Evolutionary conservation across 2,888 invertebrate genomes (phyloP), one percentile per base, ranked within the genome.

Genomic region (Criorhina ranunculi): DNA sequence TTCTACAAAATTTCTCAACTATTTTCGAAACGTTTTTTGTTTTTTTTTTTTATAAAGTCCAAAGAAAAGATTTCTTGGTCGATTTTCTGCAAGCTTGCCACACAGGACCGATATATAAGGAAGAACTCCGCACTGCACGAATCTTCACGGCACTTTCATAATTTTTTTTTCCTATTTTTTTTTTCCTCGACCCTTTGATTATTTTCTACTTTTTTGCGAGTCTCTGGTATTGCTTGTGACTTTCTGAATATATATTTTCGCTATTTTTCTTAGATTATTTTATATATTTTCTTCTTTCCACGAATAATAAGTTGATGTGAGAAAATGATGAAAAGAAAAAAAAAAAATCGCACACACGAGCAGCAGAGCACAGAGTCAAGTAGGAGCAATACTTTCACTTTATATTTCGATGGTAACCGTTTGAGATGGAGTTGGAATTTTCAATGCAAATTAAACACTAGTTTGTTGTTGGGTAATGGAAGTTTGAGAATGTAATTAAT

Each of bases 331-430:
- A 53, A 67, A 67, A 53, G 33, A 46, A 15, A 12, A 64, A 53
- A 62, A 70, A 78, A 79, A 75, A 79, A 80, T 85, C 79, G 85
- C 79, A 80, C 76, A 77, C 77, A 79, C 78, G 66, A 76, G 70
- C 75, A 85, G 75, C 66, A 66, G 67, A 57, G 69, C 42, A 79
- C 49, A 82, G n/a, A n/a, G 67, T 82, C 76, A 75, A 79, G 66
- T 60, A 64, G 79, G 64, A 78, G 80, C 79, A 85, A 80, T 85
- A 85, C 85, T 85, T 85, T 85, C 85, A 85, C 85, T 85, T 80
- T 80, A 80, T 70, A 66, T 85, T 85, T 85, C 76, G 75, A 69
- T 69, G 75, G 51, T 64, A 75, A 64, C 70, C 76, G 75, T 76
- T 80, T 70, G 51, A 70, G 57, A 70, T 70, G 44, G 51, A 66